phyloP scores from a whole-genome alignment of 2,888 invertebrate genomes.

The Chalcosyrphus nemorum region DNA sequence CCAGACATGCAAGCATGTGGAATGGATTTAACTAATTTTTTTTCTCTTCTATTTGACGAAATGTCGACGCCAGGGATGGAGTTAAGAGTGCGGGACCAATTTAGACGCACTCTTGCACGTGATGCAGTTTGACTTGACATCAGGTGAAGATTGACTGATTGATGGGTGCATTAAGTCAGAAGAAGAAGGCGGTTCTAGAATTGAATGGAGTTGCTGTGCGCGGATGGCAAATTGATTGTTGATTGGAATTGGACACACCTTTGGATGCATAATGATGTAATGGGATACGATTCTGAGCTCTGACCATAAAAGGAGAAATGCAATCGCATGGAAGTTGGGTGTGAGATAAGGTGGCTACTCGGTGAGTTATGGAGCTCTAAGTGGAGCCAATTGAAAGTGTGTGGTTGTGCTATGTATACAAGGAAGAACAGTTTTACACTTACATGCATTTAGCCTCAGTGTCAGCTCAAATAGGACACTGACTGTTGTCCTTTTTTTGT shows the following conservation, averaged over 20 bases:
- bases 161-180: conserved; percentile 68
- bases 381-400: neutral
- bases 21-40: conserved; percentile 56
- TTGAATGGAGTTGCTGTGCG: conserved; percentile 25
- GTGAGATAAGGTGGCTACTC: conserved; percentile 8
- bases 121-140: conserved; percentile 51
- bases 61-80: neutral
- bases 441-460: too few species aligned
- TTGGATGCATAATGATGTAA: conserved; percentile 49
- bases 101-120: conserved; percentile 35
- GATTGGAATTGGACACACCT: conserved; percentile 67
- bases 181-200: conserved; percentile 58
- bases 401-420: too few species aligned
- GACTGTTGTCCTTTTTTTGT: too few species aligned
- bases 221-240: conserved; percentile 60
- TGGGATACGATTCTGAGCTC: conserved; percentile 37
- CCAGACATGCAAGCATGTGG: conserved; percentile 38
- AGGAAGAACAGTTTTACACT: too few species aligned
- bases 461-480: too few species aligned
- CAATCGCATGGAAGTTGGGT: neutral
- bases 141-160: conserved; percentile 69
- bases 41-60: conserved; percentile 44
- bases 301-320: conserved; percentile 46
- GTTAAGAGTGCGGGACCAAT: neutral
- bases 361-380: neutral